Evolutionary conservation across 2,113 vertebrate genomes (phyloP), one percentile per base, ranked within the genome.

Genomic region (Myocastor coypus): DNA sequence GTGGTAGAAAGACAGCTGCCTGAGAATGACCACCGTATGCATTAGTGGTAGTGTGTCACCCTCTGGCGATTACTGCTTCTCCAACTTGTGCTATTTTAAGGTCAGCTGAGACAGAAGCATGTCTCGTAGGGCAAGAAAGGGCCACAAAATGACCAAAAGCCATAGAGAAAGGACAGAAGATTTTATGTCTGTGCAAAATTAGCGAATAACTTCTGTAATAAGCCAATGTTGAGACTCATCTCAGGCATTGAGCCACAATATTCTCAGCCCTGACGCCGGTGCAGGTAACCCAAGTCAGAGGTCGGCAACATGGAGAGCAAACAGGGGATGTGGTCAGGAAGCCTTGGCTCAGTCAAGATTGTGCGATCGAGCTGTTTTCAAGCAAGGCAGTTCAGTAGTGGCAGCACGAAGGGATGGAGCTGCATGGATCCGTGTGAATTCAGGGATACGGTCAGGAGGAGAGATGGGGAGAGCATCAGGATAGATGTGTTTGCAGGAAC

Each of bases 241-340:
- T 46, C 52, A 17, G 73, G n/a, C 32, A 22, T 92, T 75, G 57
- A 98, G 94, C 98, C 98, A 98, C 1, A 98, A 95, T 59, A 98
- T 52, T 26, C 97, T 96, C 91, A 98, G 96, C 0, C 97, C 97
- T 13, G 98, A 98, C 3, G 97, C 96, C 64, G 98, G 83, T 0
- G 98, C 98, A 17, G 97, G 96, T 94, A 98, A 7, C 97, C 97
- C 87, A 98, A 95, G 94, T 98, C 98, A 0, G 95, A 97, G 77
- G 97, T 8, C 0, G 98, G 98, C 96, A 98, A 64, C 98, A 98
- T 98, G 92, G 96, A 97, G 64, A 98, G 98, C 94, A 98, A 98
- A 20, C 91, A 98, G 81, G 97, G 98, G 97, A 97, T 98, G 0
- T 98, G 98, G n/a, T 98, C 93, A 0, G 97, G 98, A 0, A 98